Base-by-base conservation (phyloP, 2,797 vertebrate species). In the Alca torda region DNA sequence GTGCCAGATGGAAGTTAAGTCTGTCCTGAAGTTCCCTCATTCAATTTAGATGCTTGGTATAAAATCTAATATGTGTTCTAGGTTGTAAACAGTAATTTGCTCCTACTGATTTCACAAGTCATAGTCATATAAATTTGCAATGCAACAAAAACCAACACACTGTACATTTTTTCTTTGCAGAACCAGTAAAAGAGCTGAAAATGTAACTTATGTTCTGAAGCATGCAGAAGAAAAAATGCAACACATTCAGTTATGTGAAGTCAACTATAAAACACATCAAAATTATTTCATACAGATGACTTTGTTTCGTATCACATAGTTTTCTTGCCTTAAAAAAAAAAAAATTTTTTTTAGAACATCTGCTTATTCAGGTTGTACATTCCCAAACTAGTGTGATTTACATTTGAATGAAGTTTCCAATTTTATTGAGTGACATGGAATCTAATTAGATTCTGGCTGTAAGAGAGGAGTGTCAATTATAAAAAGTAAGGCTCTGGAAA, bases 401-500 rank as follows among this genome's bases (percentile, higher is more conserved):
- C 76, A 96, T 96, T 95, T 96, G 92, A 97, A 97, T 96, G 91
- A 95, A 84, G 74, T 87, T 96, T 96, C 61, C 69, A 84, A 51
- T 94, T 96, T 96, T 83, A 92, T 33, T 88, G 85, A 97, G 45
- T 97, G 87, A 94, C 87, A 91, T 67, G 57, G 96, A 95, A 95
- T 93, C 53, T 97, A 96, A 97, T 97, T 94, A 95, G 17, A 90
- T 95, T 59, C 57, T 89, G 50, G 50, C 51, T 35, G 69, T 82
- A 89, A 48, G 33, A 95, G 90, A 87, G 16, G 81, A 93, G 43
- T 88, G 33, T 94, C 72, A 85, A 81, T 94, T 95, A 63, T 88
- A 80, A 89, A 90, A 97, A 92, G 82, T 23, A 73, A 85, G 50
- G 59, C 43, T 91, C 90, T 82, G 87, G 82, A 91, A 96, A 97